A percentile compares a stretch with the other conserved stretches of the same genome.
phyloP scores from a whole-genome alignment of 2,888 invertebrate genomes.

The Netelia virgata region DNA sequence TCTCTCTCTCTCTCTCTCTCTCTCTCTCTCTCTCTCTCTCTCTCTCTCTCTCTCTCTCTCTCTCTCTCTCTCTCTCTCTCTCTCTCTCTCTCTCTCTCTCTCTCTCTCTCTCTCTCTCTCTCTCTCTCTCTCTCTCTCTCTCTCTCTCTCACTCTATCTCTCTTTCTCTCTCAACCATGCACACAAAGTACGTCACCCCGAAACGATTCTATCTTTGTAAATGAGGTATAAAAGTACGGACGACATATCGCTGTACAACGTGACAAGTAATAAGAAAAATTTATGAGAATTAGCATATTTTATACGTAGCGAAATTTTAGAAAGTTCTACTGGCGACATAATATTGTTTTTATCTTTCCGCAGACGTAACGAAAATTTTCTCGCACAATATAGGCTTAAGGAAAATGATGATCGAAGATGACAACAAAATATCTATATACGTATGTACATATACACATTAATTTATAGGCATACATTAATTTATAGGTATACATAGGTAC shows the following conservation, averaged over 20 bases:
- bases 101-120: conserved; percentile 4
- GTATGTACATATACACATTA: too few species aligned
- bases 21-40: neutral
- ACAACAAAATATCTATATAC: too few species aligned
- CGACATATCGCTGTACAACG: neutral
- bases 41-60: conserved; percentile 27
- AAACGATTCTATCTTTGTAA: conserved; percentile 16
- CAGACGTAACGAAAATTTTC: neutral
- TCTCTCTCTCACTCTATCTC: too few species aligned
- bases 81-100: conserved; percentile 3
- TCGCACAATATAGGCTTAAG: too few species aligned
- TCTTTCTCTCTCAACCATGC: conserved; percentile 17
- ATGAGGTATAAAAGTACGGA: neutral
- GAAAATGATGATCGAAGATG: too few species aligned
- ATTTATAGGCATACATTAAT: too few species aligned
- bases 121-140: conserved; percentile 3
- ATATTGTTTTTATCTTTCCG: neutral
- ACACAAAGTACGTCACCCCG: neutral
- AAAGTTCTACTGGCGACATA: neutral
- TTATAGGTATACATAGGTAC: too few species aligned
- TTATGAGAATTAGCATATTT: conserved; percentile 18
- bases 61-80: neutral
- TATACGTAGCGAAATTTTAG: neutral
- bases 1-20: conserved; percentile 17
- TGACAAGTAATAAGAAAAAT: neutral